These are phyloP conservation scores for Troilus luridus DNA, from an alignment of 2,888 invertebrate species.

Conservation along the genomic window DNA sequence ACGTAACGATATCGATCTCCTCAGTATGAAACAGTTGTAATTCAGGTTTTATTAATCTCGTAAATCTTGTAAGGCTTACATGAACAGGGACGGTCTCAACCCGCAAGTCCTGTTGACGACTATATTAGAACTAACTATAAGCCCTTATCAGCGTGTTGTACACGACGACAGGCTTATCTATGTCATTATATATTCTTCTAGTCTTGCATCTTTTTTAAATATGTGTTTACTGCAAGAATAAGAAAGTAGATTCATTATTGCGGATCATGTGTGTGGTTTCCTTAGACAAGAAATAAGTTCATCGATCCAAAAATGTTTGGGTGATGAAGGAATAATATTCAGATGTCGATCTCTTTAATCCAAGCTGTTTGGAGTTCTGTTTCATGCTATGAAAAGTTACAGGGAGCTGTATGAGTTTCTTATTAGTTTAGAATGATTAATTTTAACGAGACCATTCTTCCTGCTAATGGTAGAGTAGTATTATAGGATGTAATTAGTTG, in stretches of 20 bases:
- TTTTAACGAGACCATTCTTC: no score
- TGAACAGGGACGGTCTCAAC: slow-evolving; percentile 1
- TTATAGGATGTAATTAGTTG: no score
- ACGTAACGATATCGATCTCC: slow-evolving; percentile 22
- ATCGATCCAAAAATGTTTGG: no score
- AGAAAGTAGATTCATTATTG: neutral
- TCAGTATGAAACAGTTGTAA: slow-evolving; percentile 14
- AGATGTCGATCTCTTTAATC: no score
- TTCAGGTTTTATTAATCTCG: slow-evolving; percentile 22
- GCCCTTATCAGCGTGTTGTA: slow-evolving; percentile 11
- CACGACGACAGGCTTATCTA: neutral
- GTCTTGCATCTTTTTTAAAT: neutral
- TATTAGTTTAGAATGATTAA: no score
- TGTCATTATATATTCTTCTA: neutral
- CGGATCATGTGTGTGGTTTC: neutral
- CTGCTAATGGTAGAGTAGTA: no score
- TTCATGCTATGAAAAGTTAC: no score
- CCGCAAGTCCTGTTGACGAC: neutral
- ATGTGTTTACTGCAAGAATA: neutral
- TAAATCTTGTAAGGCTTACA: slow-evolving; percentile 17
- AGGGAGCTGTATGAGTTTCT: no score
- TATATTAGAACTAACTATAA: slow-evolving; percentile 11
- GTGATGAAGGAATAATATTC: no score
- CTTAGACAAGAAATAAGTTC: no score
- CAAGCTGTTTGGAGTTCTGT: no score